phyloP scores from a whole-genome alignment of 2,797 vertebrate genomes.

The Malurus leucopterus region DNA sequence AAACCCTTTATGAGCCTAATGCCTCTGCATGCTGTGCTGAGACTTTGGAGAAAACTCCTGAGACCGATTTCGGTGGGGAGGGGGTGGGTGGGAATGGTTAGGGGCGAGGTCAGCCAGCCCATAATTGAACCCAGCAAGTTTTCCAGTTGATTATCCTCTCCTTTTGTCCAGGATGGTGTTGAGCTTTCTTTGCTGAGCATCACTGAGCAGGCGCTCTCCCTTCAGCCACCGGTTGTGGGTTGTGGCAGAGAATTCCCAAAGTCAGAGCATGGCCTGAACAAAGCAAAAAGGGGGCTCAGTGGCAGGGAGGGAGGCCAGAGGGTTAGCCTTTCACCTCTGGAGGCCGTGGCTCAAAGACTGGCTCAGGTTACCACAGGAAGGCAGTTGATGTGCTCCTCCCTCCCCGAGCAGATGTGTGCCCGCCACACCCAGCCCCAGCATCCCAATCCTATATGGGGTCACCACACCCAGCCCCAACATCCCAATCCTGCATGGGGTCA shows the following conservation, averaged over 20 bases:
- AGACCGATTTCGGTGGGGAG: neutral
- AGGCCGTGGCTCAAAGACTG: neutral
- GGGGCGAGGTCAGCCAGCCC: neutral
- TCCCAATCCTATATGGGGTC: no score
- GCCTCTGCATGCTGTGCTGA: neutral
- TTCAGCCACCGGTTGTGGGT: neutral
- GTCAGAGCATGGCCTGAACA: neutral
- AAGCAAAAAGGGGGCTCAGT: neutral
- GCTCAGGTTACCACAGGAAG: slow-evolving; percentile 21
- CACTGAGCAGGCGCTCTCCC: neutral
- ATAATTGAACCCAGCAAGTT: neutral
- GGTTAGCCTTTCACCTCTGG: slow-evolving; percentile 24
- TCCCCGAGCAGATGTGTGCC: neutral
- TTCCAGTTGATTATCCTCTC: neutral
- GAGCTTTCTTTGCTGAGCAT: neutral
- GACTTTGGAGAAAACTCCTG: neutral
- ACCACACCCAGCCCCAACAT: no score
- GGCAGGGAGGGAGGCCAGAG: neutral
- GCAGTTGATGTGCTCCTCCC: neutral
- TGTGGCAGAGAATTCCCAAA: neutral
- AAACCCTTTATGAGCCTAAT: slow-evolving; percentile 11
- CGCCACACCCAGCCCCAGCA: fast-evolving
- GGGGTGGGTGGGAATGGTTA: neutral
- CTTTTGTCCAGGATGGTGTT: neutral
- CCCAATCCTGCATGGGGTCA: no score